phyloP scores from a whole-genome alignment of 2,888 invertebrate genomes.

The Polyploca ridens region DNA sequence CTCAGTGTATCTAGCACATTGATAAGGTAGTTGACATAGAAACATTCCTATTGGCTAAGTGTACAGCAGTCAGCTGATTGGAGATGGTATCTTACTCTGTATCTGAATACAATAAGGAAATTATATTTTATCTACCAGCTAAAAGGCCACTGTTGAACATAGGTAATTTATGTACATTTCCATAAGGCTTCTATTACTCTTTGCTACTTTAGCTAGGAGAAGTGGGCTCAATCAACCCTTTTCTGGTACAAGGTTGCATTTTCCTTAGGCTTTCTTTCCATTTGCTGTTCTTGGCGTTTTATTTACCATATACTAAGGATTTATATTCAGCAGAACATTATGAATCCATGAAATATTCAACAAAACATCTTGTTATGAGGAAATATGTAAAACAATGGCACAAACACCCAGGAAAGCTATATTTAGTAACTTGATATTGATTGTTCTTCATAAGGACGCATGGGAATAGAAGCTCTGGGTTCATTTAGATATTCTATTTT shows the following conservation, averaged over 20 bases:
- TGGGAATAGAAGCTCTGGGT: not conserved
- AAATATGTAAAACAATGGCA: not conserved
- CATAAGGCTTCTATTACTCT: no score
- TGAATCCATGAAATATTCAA: not conserved
- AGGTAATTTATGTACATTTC: no score
- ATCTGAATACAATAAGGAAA: no score
- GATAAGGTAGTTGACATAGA: not conserved
- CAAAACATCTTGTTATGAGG: not conserved
- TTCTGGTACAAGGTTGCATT: no score
- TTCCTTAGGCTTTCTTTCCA: no score
- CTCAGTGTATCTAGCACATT: not conserved
- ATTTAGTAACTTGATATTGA: not conserved
- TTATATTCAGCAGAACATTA: not conserved
- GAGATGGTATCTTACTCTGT: no score
- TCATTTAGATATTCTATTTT: slow-evolving; percentile 1
- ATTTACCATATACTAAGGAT: not conserved
- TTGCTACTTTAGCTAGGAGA: no score
- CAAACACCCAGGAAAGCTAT: not conserved
- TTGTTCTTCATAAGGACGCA: not conserved
- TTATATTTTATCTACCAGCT: no score
- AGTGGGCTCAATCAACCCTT: no score
- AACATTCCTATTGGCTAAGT: not conserved
- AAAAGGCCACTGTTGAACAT: no score
- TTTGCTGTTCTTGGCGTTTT: no score
- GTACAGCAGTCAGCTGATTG: no score